phyloP scores from a whole-genome alignment of 2,113 vertebrate genomes.

The Channa argus region DNA sequence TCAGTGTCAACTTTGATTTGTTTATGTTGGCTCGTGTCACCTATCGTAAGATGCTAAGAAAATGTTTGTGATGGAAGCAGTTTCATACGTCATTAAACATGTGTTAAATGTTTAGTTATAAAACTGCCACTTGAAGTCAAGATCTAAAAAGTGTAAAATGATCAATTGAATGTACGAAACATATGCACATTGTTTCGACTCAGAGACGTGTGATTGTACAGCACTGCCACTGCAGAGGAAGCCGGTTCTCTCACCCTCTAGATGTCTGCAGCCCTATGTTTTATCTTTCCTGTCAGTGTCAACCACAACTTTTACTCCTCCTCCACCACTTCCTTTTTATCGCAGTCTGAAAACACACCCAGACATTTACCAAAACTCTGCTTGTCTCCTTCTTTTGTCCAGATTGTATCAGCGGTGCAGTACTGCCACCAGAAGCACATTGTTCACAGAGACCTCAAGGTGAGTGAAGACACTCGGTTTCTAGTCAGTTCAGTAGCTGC shows the following conservation, averaged over 20 bases:
- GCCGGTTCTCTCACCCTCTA: background rate
- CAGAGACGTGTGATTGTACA: background rate
- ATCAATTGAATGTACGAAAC: background rate
- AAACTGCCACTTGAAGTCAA: no score
- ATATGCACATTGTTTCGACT: background rate
- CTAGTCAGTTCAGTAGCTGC: background rate
- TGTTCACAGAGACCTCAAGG: slow-evolving; percentile 98
- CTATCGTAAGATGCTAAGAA: no score
- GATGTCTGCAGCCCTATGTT: slow-evolving; percentile 16
- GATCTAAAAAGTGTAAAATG: no score
- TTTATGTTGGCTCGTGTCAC: no score
- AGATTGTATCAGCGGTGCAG: slow-evolving; percentile 99
- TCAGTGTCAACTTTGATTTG: no score
- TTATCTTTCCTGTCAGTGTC: slow-evolving; percentile 43
- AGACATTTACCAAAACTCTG: slow-evolving; percentile 15
- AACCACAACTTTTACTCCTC: slow-evolving; percentile 36
- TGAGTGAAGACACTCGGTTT: slow-evolving; percentile 72
- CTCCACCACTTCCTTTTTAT: slow-evolving; percentile 50
- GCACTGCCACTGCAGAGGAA: background rate
- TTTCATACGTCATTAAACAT: no score
- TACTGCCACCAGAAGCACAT: slow-evolving; percentile 99
- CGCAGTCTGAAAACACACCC: slow-evolving; percentile 23
- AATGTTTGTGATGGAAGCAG: no score
- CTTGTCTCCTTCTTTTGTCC: slow-evolving; percentile 27
- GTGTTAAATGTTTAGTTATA: no score